These are phyloP conservation scores for Tupiocoris notatus DNA, from an alignment of 2,888 invertebrate species.

Conservation along the genomic window DNA sequence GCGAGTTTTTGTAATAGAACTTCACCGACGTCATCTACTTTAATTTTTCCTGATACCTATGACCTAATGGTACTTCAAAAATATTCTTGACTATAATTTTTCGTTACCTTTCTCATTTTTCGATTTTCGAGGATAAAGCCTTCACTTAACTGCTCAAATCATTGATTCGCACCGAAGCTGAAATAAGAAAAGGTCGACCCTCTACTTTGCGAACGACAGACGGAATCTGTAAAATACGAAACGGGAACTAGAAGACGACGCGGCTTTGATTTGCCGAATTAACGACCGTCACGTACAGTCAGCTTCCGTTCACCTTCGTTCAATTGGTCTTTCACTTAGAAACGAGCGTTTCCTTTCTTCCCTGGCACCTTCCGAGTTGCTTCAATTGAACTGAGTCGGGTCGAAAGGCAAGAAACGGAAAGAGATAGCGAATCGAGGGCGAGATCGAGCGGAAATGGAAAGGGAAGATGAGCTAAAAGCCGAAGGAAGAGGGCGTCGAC, in stretches of 20 bases:
- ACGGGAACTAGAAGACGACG: slow-evolving; percentile 5
- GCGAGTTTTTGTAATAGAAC: too few species aligned
- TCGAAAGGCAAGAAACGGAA: background rate
- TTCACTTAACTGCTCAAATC: too few species aligned
- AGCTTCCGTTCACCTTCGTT: slow-evolving; percentile 21
- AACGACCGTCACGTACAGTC: slow-evolving; percentile 30
- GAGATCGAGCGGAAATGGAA: background rate
- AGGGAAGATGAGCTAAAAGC: background rate
- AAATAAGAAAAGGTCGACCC: too few species aligned
- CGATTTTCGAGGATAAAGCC: too few species aligned
- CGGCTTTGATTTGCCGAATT: slow-evolving; percentile 37
- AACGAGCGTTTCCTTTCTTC: slow-evolving; percentile 28
- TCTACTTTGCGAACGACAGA: too few species aligned
- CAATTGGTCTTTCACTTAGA: background rate
- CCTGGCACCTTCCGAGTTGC: background rate
- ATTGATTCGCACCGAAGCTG: too few species aligned
- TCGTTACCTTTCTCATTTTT: too few species aligned
- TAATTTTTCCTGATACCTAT: too few species aligned
- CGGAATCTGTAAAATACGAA: too few species aligned
- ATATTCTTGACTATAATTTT: too few species aligned
- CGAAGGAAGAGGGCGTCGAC: background rate
- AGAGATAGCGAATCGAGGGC: background rate
- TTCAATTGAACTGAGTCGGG: background rate
- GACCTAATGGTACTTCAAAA: too few species aligned
- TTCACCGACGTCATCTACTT: too few species aligned